Conservation (phyloP, 2,113 vertebrate species). For the Hypomesus transpacificus region DNA sequence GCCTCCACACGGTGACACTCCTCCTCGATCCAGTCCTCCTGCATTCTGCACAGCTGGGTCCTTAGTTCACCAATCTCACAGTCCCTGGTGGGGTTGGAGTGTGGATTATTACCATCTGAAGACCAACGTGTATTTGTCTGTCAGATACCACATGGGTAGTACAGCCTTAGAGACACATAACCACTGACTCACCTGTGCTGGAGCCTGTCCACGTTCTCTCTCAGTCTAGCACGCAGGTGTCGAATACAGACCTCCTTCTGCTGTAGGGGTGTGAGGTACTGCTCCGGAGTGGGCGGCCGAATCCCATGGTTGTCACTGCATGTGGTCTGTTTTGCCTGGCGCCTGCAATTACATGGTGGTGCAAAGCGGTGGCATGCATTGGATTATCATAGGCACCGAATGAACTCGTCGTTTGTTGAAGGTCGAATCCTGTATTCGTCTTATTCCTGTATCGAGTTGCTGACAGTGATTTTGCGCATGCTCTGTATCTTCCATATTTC, state of each 20-base stretch:
- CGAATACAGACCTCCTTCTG: slow-evolving; percentile 98
- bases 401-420: neutral
- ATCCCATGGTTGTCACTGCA: slow-evolving; percentile 97
- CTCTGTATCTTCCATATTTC: neutral
- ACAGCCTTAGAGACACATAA: neutral
- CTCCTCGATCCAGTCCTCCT: slow-evolving; percentile 98
- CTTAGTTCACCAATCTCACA: slow-evolving; percentile 89
- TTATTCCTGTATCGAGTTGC: neutral
- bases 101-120: too few relatives aligned
- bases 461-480: slow-evolving; percentile 6
- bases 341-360: slow-evolving; percentile 64
- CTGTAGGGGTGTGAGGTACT: slow-evolving; percentile 96
- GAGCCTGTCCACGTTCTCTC: slow-evolving; percentile 88
- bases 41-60: slow-evolving; percentile 88
- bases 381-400: too few relatives aligned
- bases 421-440: neutral
- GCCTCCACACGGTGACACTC: slow-evolving; percentile 96
- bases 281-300: slow-evolving; percentile 87
- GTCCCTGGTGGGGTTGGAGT: slow-evolving; percentile 71
- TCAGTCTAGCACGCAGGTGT: slow-evolving; percentile 87
- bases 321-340: slow-evolving; percentile 82
- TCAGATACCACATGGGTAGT: too few relatives aligned
- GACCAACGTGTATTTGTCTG: too few relatives aligned
- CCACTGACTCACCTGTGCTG: slow-evolving; percentile 82
- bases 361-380: neutral